These are phyloP conservation scores for Encarsia formosa DNA, from an alignment of 2,888 invertebrate species.

Conservation along the genomic window DNA sequence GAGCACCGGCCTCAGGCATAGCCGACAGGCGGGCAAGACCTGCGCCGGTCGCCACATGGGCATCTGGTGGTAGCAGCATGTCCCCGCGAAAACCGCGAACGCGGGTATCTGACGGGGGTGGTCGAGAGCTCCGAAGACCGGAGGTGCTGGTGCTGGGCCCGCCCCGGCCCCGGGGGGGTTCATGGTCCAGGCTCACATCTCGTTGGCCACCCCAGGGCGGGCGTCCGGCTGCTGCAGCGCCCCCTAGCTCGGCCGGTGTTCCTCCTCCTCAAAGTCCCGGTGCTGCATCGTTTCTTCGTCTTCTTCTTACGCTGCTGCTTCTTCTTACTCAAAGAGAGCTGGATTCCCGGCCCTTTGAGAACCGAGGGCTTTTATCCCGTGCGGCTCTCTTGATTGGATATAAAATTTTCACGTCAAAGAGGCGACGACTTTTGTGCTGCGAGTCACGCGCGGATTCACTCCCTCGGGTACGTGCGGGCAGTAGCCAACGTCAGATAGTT, in stretches of 20 bases:
- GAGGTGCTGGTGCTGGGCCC: constrained; percentile 36
- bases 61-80: constrained; percentile 49
- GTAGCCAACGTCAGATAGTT: background rate
- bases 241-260: background rate
- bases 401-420: constrained; percentile 11
- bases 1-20: constrained; percentile 44
- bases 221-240: background rate
- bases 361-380: constrained; percentile 3
- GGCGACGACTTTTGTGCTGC: constrained; percentile 1
- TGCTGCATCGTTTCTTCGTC: too few relatives aligned
- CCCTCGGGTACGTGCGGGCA: constrained; percentile 3
- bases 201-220: constrained; percentile 29
- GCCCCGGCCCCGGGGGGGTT: constrained; percentile 50
- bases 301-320: background rate
- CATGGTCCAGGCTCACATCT: constrained; percentile 49
- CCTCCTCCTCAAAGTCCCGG: too few relatives aligned
- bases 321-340: background rate
- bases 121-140: background rate
- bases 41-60: constrained; percentile 29
- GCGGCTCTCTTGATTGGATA: constrained; percentile 11
- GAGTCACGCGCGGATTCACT: background rate
- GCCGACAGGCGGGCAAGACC: constrained; percentile 36
- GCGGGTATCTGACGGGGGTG: background rate
- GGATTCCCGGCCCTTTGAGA: background rate
- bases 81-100: constrained; percentile 43